Evolutionary conservation across 2,797 vertebrate genomes (phyloP).

Genomic region (Danio jaintianensis): DNA sequence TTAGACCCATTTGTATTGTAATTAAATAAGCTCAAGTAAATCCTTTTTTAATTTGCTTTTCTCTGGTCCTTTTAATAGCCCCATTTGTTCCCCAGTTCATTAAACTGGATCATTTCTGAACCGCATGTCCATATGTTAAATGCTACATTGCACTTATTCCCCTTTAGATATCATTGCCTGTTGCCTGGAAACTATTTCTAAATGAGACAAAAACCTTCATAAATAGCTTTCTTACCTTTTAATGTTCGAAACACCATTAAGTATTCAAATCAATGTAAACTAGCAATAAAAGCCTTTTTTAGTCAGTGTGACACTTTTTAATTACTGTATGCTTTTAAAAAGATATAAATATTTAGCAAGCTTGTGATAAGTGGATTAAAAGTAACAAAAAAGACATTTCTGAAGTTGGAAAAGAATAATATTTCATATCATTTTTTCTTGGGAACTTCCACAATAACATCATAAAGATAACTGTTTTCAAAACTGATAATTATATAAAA

Average conservation of each 20-base stretch:
- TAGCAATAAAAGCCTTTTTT: not conserved
- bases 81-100: not conserved
- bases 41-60: not conserved
- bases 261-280: not conserved
- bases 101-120: not conserved
- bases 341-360: not conserved
- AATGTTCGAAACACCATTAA: not conserved
- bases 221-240: constrained; percentile 13
- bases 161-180: constrained; percentile 13
- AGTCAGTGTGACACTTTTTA: not conserved
- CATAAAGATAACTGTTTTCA: no score
- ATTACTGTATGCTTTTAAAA: not conserved
- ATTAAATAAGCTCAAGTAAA: not conserved
- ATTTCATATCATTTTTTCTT: no score
- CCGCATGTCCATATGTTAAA: not conserved
- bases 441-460: no score
- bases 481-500: no score
- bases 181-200: constrained; percentile 37
- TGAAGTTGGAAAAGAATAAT: no score
- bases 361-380: no score
- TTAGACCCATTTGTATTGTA: not conserved
- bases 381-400: no score
- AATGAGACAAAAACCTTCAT: constrained; percentile 20
- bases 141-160: not conserved
- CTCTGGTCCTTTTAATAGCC: not conserved